Evolutionary conservation across 92 coral and sea anemone genomes (phyloP).

Genomic region (Siderastrea siderea): DNA sequence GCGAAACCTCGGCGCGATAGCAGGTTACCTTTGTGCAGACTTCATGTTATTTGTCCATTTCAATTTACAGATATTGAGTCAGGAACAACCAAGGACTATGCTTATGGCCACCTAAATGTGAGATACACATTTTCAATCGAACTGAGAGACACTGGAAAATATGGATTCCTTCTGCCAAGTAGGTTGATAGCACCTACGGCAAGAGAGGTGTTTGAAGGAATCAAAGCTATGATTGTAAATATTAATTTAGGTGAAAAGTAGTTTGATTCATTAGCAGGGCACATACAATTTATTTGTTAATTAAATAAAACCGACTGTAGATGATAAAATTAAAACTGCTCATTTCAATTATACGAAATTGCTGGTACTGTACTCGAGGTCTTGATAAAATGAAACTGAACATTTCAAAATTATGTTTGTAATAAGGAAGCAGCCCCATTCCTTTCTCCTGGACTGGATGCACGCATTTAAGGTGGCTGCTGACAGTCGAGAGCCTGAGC

Average conservation of each 20-base stretch:
- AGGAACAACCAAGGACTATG: conserved; percentile 82
- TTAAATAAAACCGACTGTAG: no score
- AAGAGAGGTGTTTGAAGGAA: conserved; percentile 73
- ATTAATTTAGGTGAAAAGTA: conserved; percentile 25
- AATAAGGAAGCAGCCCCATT: no score
- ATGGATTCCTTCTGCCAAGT: conserved; percentile 81
- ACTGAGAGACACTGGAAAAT: conserved; percentile 80
- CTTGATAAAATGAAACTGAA: no score
- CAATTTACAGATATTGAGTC: conserved; percentile 74
- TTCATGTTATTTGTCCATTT: neutral
- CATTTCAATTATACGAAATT: no score
- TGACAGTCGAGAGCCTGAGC: no score
- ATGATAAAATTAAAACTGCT: no score
- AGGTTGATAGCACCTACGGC: conserved; percentile 78
- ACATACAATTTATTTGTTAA: no score
- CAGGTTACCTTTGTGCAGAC: neutral
- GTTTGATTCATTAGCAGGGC: neutral
- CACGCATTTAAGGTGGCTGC: no score
- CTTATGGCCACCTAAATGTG: conserved; percentile 77
- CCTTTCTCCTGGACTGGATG: no score
- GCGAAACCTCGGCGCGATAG: no score
- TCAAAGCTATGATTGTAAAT: conserved; percentile 66
- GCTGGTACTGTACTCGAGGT: no score
- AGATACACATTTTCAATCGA: conserved; percentile 83
- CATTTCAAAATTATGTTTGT: no score